Conservation (phyloP, 2,888 invertebrate species). For the Drosophila parthenogenetica region DNA sequence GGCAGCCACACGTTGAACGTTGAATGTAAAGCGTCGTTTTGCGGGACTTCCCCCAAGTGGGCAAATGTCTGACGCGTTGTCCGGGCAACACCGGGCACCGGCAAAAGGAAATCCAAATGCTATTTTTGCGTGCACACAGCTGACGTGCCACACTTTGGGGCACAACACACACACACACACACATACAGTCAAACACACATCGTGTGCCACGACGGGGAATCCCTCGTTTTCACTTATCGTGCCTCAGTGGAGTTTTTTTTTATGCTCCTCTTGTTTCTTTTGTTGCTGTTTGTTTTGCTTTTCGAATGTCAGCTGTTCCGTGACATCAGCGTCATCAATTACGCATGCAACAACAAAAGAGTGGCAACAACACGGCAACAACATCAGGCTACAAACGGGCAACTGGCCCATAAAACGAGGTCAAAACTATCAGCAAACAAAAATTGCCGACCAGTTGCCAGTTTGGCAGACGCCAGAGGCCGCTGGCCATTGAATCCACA, state of each 20-base stretch:
- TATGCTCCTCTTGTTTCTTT: constrained; percentile 30
- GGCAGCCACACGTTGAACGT: constrained; percentile 48
- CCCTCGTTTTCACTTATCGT: constrained; percentile 9
- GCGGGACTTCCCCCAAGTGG: constrained; percentile 57
- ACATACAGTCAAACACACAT: too few species aligned
- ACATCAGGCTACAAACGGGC: constrained; percentile 18
- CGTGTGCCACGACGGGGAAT: not conserved
- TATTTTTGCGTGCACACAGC: constrained; percentile 58
- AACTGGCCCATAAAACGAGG: constrained; percentile 60
- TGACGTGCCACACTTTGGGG: constrained; percentile 13
- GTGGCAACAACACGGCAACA: constrained; percentile 31
- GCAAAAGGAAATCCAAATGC: constrained; percentile 43
- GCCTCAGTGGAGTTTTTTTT: constrained; percentile 1
- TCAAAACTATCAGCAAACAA: constrained; percentile 77
- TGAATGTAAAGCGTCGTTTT: constrained; percentile 39
- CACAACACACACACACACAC: not conserved
- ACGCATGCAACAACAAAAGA: constrained; percentile 69
- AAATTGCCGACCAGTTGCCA: constrained; percentile 60
- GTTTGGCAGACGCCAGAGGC: constrained; percentile 5
- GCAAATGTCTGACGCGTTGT: constrained; percentile 53
- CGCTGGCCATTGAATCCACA: constrained; percentile 52
- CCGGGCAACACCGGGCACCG: constrained; percentile 36
- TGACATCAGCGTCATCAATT: constrained; percentile 63
- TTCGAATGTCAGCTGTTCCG: constrained; percentile 68
- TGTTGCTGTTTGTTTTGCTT: constrained; percentile 23